A percentile compares a stretch with the other conserved stretches of the same genome.
phyloP scores from a whole-genome alignment of 2,797 vertebrate species.

The Steatocranus sp. region DNA sequence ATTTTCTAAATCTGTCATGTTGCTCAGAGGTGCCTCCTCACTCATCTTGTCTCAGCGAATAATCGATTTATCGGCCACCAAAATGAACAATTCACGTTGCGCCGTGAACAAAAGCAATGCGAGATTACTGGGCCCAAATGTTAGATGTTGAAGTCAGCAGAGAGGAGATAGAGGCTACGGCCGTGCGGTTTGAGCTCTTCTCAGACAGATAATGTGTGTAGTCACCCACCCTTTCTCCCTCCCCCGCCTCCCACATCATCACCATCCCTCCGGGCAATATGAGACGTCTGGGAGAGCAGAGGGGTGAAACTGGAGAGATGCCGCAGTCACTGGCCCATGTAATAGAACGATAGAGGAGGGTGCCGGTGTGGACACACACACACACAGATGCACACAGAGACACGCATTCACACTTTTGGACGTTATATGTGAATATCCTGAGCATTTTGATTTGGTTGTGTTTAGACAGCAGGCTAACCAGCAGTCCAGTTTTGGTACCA shows the following conservation, averaged over 20 bases:
- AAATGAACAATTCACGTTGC: neutral
- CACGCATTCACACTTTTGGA: neutral
- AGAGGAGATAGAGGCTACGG: slow-evolving; percentile 30
- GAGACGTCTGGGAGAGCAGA: slow-evolving; percentile 71
- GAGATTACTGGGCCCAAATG: slow-evolving; percentile 10
- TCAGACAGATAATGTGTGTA: slow-evolving; percentile 67
- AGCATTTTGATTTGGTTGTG: slow-evolving; percentile 10
- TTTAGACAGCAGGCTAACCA: slow-evolving; percentile 19
- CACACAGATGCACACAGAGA: neutral
- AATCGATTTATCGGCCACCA: neutral
- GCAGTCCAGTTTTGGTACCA: neutral
- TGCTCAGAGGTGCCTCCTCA: neutral
- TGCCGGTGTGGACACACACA: slow-evolving; percentile 8
- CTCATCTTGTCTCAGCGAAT: neutral
- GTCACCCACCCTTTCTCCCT: slow-evolving; percentile 12
- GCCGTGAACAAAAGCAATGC: neutral
- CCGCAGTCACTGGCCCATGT: slow-evolving; percentile 72
- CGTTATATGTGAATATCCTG: slow-evolving; percentile 23
- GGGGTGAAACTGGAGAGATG: slow-evolving; percentile 70
- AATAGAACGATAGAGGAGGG: slow-evolving; percentile 71
- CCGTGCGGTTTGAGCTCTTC: slow-evolving; percentile 41
- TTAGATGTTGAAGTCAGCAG: slow-evolving; percentile 35
- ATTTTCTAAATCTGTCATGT: neutral
- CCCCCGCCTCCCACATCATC: slow-evolving; percentile 57
- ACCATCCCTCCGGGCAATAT: slow-evolving; percentile 64